phyloP scores from a whole-genome alignment of 2,888 invertebrate genomes.

The Dichetophora obliterata region DNA sequence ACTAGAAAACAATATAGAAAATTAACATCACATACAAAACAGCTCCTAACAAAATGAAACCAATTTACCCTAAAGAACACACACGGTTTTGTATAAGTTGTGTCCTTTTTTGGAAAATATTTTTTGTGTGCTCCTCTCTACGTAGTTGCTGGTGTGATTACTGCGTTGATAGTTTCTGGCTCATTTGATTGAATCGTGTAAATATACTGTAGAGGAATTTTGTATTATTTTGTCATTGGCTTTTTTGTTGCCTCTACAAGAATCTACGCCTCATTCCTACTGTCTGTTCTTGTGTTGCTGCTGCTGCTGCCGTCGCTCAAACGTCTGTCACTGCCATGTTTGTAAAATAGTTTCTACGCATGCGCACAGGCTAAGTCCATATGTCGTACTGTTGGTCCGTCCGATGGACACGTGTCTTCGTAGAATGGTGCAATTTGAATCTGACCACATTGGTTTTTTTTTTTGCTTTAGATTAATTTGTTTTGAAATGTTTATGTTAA shows the following conservation, averaged over 20 bases:
- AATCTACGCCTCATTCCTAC: not conserved
- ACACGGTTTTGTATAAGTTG: not conserved
- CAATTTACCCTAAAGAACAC: not conserved
- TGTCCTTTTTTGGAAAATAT: constrained; percentile 15
- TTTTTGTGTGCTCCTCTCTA: not conserved
- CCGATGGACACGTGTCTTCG: constrained; percentile 42
- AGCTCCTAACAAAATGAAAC: no score
- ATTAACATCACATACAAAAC: no score
- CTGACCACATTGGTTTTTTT: constrained; percentile 1
- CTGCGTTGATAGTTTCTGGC: not conserved
- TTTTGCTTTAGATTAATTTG: constrained; percentile 8
- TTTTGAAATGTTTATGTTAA: constrained; percentile 33
- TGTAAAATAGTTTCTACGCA: constrained; percentile 28
- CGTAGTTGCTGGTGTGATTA: not conserved
- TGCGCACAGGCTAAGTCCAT: constrained; percentile 17
- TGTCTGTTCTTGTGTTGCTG: not conserved
- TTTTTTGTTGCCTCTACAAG: not conserved
- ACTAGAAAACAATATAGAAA: no score
- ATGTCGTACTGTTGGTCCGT: constrained; percentile 7
- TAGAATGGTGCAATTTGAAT: constrained; percentile 34
- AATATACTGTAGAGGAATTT: constrained; percentile 11
- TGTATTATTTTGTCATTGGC: not conserved
- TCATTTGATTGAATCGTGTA: constrained; percentile 33
- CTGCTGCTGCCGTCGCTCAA: not conserved
- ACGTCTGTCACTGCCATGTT: constrained; percentile 30